phyloP scores from a whole-genome alignment of 2,113 vertebrate genomes.

The Gopherus evgoodei region DNA sequence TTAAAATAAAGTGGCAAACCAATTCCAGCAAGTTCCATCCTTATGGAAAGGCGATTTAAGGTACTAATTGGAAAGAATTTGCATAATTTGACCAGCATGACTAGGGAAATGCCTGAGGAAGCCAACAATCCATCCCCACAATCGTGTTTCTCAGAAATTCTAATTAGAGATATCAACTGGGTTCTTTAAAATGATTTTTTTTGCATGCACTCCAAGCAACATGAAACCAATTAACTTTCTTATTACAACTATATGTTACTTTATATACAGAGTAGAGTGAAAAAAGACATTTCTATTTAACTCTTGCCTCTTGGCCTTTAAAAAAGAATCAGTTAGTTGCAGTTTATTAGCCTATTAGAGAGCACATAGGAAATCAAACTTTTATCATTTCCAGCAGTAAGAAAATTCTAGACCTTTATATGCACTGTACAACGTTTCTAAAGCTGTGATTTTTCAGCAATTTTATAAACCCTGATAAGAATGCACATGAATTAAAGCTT shows the following conservation, averaged over 20 bases:
- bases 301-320: slow-evolving; percentile 71
- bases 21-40: not conserved
- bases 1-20: not conserved
- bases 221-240: slow-evolving; percentile 72
- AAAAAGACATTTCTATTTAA: slow-evolving; percentile 39
- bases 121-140: not conserved
- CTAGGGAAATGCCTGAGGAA: slow-evolving; percentile 22
- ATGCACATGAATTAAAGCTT: slow-evolving; percentile 56
- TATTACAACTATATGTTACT: slow-evolving; percentile 43
- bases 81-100: slow-evolving; percentile 20
- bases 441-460: slow-evolving; percentile 43
- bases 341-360: slow-evolving; percentile 56
- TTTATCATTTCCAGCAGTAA: slow-evolving; percentile 36
- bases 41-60: not conserved
- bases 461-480: slow-evolving; percentile 63
- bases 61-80: slow-evolving; percentile 3
- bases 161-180: slow-evolving; percentile 64
- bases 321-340: slow-evolving; percentile 66
- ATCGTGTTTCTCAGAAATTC: slow-evolving; percentile 49
- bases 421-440: not conserved
- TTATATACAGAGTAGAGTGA: slow-evolving; percentile 9
- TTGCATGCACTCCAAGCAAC: slow-evolving; percentile 35
- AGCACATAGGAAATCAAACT: slow-evolving; percentile 1
- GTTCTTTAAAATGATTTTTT: slow-evolving; percentile 41
- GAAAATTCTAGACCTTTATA: slow-evolving; percentile 33